Evolutionary conservation across 92 coral and sea anemone genomes (phyloP).

Genomic region (Parazoanthus darwini): DNA sequence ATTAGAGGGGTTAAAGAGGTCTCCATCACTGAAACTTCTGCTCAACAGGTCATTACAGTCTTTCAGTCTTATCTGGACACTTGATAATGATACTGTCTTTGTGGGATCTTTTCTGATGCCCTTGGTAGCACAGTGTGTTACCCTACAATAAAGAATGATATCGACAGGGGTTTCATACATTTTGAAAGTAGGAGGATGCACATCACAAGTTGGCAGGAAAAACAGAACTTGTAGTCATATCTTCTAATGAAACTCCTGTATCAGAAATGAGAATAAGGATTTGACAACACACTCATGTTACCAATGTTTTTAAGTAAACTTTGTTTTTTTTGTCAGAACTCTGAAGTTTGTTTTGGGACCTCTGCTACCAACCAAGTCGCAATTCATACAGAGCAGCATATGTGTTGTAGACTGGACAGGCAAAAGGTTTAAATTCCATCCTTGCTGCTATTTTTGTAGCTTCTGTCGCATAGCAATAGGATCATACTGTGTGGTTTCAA

Average conservation of each 20-base stretch:
- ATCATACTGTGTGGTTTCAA: too few species aligned
- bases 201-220: too few species aligned
- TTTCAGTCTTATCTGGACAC: background rate
- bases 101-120: background rate
- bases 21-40: constrained; percentile 32
- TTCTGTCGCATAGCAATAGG: too few species aligned
- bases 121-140: background rate
- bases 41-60: constrained; percentile 20
- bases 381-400: too few species aligned
- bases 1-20: constrained; percentile 16
- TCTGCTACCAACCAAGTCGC: too few species aligned
- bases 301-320: background rate
- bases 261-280: background rate
- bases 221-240: too few species aligned
- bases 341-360: too few species aligned
- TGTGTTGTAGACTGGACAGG: too few species aligned
- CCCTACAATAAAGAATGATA: background rate
- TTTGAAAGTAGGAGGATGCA: background rate
- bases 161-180: background rate
- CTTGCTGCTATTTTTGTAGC: too few species aligned
- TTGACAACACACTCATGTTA: too few species aligned
- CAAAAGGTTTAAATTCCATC: too few species aligned
- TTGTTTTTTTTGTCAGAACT: background rate
- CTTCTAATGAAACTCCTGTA: background rate
- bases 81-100: constrained; percentile 22